phyloP scores from a whole-genome alignment of 2,797 vertebrate species.

The Babyrousa celebensis region DNA sequence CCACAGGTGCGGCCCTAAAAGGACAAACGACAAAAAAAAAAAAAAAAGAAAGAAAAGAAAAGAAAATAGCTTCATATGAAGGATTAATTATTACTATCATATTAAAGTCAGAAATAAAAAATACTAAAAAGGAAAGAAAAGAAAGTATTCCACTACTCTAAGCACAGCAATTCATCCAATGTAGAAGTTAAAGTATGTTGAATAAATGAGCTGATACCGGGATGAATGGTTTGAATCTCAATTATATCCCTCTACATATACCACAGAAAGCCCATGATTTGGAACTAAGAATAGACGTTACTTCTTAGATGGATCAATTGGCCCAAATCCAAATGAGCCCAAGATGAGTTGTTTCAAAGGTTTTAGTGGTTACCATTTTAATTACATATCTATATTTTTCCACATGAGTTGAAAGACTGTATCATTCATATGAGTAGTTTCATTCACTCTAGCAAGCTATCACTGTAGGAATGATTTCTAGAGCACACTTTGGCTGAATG shows the following conservation, averaged over 20 bases:
- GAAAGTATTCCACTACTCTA: background rate
- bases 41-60: too few species aligned
- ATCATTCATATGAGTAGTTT: background rate
- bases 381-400: background rate
- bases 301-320: constrained; percentile 61
- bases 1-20: too few species aligned
- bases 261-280: constrained; percentile 44
- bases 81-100: background rate
- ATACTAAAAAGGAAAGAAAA: background rate
- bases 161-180: constrained; percentile 30
- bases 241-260: background rate
- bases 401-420: background rate
- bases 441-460: constrained; percentile 47
- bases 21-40: too few species aligned
- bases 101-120: constrained; percentile 23
- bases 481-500: constrained; percentile 24
- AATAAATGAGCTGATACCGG: constrained; percentile 47
- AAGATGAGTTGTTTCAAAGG: background rate
- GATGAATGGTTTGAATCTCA: constrained; percentile 18
- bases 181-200: background rate
- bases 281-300: constrained; percentile 28
- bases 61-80: background rate
- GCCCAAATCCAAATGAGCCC: constrained; percentile 19
- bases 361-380: constrained; percentile 53
- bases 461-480: background rate